A percentile compares a stretch with the other conserved stretches of the same genome.
Conservation (phyloP, 2,888 invertebrate genomes). For the Cheilosia impressa region DNA sequence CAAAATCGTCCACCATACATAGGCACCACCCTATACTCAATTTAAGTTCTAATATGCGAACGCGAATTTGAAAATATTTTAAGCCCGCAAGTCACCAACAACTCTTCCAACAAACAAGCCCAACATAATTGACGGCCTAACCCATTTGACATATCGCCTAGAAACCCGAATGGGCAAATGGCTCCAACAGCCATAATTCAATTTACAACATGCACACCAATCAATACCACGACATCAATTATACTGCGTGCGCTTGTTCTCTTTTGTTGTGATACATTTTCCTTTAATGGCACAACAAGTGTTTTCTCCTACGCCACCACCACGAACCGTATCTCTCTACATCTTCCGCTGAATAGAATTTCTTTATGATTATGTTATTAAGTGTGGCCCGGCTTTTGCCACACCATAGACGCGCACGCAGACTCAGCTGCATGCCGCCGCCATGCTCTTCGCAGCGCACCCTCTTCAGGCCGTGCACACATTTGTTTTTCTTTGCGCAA, state of each 20-base stretch:
- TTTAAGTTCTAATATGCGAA: too few species aligned
- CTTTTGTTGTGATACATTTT: slow-evolving; percentile 60
- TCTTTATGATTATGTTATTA: slow-evolving; percentile 46
- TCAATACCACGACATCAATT: slow-evolving; percentile 43
- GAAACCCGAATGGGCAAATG: slow-evolving; percentile 32
- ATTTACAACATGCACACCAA: slow-evolving; percentile 64
- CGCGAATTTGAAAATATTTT: too few species aligned
- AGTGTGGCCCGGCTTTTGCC: slow-evolving; percentile 33
- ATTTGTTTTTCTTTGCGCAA: slow-evolving; percentile 59
- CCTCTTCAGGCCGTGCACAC: slow-evolving; percentile 6
- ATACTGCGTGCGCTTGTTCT: slow-evolving; percentile 46
- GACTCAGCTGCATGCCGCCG: slow-evolving; percentile 42
- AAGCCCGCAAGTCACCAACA: too few species aligned
- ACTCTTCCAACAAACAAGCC: not conserved
- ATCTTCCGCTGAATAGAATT: slow-evolving; percentile 41
- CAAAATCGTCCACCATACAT: too few species aligned
- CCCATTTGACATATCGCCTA: slow-evolving; percentile 41
- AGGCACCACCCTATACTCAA: too few species aligned
- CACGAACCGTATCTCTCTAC: slow-evolving; percentile 13
- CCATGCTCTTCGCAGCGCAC: not conserved
- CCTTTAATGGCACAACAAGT: slow-evolving; percentile 67
- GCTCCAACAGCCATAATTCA: slow-evolving; percentile 57
- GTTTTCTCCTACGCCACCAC: slow-evolving; percentile 33
- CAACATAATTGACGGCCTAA: slow-evolving; percentile 37
- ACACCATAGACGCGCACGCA: slow-evolving; percentile 24